Conservation (phyloP, 2,888 invertebrate species). For the Drosophila lacicola region DNA sequence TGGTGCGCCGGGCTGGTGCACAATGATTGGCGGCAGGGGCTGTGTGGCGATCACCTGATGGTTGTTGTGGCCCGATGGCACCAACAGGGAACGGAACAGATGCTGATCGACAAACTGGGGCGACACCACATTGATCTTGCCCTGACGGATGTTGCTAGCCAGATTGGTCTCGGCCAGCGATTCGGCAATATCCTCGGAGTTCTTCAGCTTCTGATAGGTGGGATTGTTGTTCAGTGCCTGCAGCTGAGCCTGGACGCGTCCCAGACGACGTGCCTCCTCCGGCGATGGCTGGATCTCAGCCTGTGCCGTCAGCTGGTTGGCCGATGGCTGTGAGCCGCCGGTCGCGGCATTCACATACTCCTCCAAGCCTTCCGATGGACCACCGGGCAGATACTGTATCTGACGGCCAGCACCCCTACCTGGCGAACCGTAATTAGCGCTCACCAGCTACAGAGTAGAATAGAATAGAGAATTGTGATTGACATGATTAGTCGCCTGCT, state of each 20-base stretch:
- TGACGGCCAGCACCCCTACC: conserved; percentile 23
- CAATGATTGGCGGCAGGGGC: conserved; percentile 82
- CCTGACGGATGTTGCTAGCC: conserved; percentile 82
- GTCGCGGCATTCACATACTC: conserved; percentile 78
- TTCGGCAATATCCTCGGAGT: conserved; percentile 82
- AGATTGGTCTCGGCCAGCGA: conserved; percentile 77
- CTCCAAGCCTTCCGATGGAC: conserved; percentile 69
- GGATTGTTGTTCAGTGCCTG: conserved; percentile 75
- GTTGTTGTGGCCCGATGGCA: conserved; percentile 80
- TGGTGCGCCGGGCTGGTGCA: conserved; percentile 82
- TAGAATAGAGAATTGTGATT: conserved; percentile 2
- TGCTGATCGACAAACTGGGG: conserved; percentile 82
- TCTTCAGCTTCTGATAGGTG: conserved; percentile 77
- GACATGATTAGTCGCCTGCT: conserved; percentile 16
- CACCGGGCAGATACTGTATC: conserved; percentile 54
- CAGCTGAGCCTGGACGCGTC: conserved; percentile 77
- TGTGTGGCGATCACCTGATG: conserved; percentile 82
- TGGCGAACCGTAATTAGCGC: conserved; percentile 63
- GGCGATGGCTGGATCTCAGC: conserved; percentile 76
- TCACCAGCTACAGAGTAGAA: conserved; percentile 57
- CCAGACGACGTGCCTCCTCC: conserved; percentile 75
- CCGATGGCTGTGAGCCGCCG: conserved; percentile 57
- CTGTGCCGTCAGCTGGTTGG: conserved; percentile 70
- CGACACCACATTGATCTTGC: conserved; percentile 80
- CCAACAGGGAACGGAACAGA: conserved; percentile 81